Base-by-base conservation (phyloP, 1,140 invertebrate species). In the Apocrypta bakeri region DNA sequence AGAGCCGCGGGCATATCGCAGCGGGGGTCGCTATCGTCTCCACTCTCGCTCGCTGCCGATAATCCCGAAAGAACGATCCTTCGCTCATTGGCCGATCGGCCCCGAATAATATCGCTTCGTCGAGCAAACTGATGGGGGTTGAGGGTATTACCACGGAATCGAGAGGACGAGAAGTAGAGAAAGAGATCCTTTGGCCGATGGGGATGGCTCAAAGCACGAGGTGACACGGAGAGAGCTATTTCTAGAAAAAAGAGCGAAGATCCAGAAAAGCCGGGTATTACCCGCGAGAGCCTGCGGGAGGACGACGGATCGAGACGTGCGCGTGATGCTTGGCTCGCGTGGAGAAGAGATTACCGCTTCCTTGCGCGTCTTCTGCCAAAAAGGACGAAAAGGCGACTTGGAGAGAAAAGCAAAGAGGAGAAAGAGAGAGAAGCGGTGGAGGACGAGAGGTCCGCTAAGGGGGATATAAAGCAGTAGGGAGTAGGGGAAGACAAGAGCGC, bases 331-430 rank as follows among this genome's bases (percentile, higher is more conserved):
- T 85, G 85, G 86, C 87, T 87, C 85, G 84, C 24, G 68, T 79
- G 79, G 87, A 87, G 87, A 71, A n/a, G 17, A 71, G 87, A 89
- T 89, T 88, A 89, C 87, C 86, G 86, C 84, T 84, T 87, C 84
- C 85, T 86, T 81, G 84, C 81, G 64, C 80, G 48, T 64, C 17
- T 37, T 6, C 29, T 14, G 9, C 17, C 2, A 48, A 56, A 68
- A 56, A 71, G 27, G 25, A 40, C 64, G 64, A 56, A 56, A 66
- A 66, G 64, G 27, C 64, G 25, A 66, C 64, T 12, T 12, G 25
- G 25, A 66, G 17, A 48, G 42, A 48, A 21, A 7, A 42, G 24
- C 40, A 40, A 74, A 24, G 68, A 66, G 81, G 33, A 29, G 77
- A 69, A 64, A 83, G 24, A 81, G 29, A 72, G 8, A 64, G 0